Base-by-base conservation (phyloP, 2,113 vertebrate species). In the Lonchura striata region DNA sequence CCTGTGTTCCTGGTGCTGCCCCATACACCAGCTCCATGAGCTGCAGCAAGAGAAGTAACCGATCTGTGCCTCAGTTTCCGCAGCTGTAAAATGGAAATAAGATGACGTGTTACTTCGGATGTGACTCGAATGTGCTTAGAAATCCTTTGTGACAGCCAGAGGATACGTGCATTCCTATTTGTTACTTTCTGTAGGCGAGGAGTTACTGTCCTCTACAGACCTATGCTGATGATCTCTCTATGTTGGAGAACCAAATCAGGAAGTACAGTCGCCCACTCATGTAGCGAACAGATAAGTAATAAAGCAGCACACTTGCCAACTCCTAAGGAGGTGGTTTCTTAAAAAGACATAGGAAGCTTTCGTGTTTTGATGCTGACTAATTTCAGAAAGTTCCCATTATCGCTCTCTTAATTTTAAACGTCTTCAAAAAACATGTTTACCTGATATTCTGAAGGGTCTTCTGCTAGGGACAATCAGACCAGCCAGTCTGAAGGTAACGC, bases 341-440 rank as follows among this genome's bases (percentile, higher is more conserved):
- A 97, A 96, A 94, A 94, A 92, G 93, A 95, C 92, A 97, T 83
- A 82, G 93, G 92, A 93, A 97, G 95, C 94, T 81, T 96, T 96
- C 49, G 5, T 96, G 90, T 88, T 93, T 87, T 85, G 90, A 95
- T 96, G 83, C 84, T 97, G 79, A 95, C 93, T 97, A 97, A 96
- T 95, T 96, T 96, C 93, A 95, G 93, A 95, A 93, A 94, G 88
- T 86, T 96, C 72, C 76, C 2, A 0, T 88, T 94, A 61, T 92
- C 52, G 0, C 72, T 90, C 93, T 75, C 65, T 68, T 90, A 42
- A 69, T 81, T 92, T 84, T 44, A 44, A 90, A 83, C 41, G 81
- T 83, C 77, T 94, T 85, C n/a, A 37, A 82, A 77, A 92, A 65
- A 37, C 10, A 11, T 64, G 47, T 87, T 91, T 74, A 76, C 72